Percentiles rank a stretch among this genome's conserved stretches.
Evolutionary conservation across 1,140 invertebrate genomes (phyloP).

Genomic region (Frieseomelitta varia): DNA sequence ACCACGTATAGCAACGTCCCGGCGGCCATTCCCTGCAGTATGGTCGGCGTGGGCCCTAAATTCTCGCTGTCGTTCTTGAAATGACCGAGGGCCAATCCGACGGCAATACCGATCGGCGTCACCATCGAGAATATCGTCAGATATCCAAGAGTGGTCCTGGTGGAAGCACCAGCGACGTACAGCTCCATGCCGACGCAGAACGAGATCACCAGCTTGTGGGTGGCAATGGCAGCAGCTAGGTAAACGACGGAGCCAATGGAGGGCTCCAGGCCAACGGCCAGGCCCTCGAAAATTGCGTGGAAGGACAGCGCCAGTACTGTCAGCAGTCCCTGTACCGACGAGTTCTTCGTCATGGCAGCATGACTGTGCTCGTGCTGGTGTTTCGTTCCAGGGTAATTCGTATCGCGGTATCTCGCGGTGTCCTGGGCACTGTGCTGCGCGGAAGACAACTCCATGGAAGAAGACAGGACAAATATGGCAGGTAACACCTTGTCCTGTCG

Average conservation of each 20-base stretch:
- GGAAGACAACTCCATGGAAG: conserved; percentile 26
- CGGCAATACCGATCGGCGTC: conserved; percentile 86
- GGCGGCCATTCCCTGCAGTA: conserved; percentile 92
- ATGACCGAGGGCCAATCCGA: conserved; percentile 82
- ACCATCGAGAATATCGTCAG: conserved; percentile 86
- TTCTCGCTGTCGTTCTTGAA: conserved; percentile 80
- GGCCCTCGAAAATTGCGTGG: conserved; percentile 91
- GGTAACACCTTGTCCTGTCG: conserved; percentile 60
- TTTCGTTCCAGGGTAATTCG: conserved; percentile 17
- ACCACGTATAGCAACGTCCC: conserved; percentile 95
- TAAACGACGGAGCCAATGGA: conserved; percentile 85
- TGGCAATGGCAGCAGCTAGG: conserved; percentile 87
- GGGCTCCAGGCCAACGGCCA: conserved; percentile 90
- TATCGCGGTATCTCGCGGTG: not conserved
- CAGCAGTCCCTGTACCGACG: conserved; percentile 84
- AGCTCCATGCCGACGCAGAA: conserved; percentile 87
- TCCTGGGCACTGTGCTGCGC: not conserved
- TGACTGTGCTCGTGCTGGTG: conserved; percentile 45
- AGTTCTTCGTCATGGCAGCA: conserved; percentile 37
- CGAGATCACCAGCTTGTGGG: conserved; percentile 89
- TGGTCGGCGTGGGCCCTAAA: conserved; percentile 76
- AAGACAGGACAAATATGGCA: conserved; percentile 71
- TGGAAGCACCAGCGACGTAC: conserved; percentile 85
- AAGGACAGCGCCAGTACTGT: conserved; percentile 90
- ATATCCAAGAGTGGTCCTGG: conserved; percentile 84